These are phyloP conservation scores for Crocuta crocuta DNA, from an alignment of 2,113 vertebrate genomes.

Conservation along the genomic window DNA sequence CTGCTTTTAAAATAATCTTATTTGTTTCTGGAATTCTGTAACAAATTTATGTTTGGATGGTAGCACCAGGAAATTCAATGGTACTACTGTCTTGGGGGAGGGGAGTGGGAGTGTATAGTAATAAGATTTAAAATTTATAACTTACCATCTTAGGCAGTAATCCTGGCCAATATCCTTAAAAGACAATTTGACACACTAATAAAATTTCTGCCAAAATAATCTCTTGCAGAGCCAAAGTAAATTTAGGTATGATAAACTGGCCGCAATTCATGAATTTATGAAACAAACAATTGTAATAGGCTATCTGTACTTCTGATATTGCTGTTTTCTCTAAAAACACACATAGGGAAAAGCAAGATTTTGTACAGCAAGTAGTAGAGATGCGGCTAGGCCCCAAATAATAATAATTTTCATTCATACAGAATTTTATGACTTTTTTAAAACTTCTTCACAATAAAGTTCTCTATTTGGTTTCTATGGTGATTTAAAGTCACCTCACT, in stretches of 20 bases:
- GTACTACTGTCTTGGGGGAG: constrained; percentile 57
- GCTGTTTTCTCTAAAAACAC: constrained; percentile 65
- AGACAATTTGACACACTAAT: constrained; percentile 77
- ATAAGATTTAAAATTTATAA: constrained; percentile 75
- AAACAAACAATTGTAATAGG: constrained; percentile 55
- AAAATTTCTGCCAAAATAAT: constrained; percentile 78
- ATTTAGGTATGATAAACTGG: constrained; percentile 69
- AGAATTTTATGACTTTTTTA: constrained; percentile 46
- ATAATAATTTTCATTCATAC: constrained; percentile 24
- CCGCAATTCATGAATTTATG: constrained; percentile 43
- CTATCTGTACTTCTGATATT: constrained; percentile 59
- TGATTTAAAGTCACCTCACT: constrained; percentile 56
- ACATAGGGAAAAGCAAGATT: constrained; percentile 18
- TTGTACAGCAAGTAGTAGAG: neutral
- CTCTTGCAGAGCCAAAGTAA: constrained; percentile 71
- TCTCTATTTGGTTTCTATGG: constrained; percentile 58
- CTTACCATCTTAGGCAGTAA: constrained; percentile 71
- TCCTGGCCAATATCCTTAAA: constrained; percentile 75
- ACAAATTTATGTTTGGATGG: constrained; percentile 53
- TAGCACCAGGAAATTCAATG: neutral
- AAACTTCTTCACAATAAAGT: constrained; percentile 45
- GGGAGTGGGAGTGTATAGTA: constrained; percentile 65
- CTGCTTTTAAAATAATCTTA: constrained; percentile 35
- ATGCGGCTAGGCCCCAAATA: neutral
- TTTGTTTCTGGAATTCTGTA: constrained; percentile 66